Conservation (phyloP, 1,140 invertebrate genomes). For the Zaprionus davidi region DNA sequence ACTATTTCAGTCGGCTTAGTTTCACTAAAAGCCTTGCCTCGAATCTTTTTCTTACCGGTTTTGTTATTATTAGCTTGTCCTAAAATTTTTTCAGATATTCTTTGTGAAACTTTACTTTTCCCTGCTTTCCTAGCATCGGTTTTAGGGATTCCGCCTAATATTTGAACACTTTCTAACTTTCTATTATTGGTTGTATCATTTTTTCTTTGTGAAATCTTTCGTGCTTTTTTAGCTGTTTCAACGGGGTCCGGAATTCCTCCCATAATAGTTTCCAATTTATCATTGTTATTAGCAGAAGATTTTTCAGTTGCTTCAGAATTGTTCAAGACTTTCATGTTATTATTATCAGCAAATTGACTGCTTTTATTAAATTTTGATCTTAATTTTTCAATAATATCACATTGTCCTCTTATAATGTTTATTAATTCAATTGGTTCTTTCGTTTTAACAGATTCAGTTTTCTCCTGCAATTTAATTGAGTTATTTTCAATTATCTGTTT, state of each 20-base stretch:
- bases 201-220: background rate
- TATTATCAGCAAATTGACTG: background rate
- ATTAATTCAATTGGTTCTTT: background rate
- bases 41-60: background rate
- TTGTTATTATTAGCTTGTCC: background rate
- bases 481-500: background rate
- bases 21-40: background rate
- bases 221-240: background rate
- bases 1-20: background rate
- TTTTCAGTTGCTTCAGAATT: background rate
- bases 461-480: background rate
- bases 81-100: background rate
- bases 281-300: background rate
- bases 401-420: slow-evolving; percentile 5
- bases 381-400: slow-evolving; percentile 1
- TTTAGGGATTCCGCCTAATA: background rate
- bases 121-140: background rate
- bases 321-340: background rate
- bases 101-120: background rate
- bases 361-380: background rate
- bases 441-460: too few relatives aligned
- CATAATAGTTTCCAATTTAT: background rate
- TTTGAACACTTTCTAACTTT: background rate
- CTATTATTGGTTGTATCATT: background rate
- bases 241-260: background rate